Evolutionary conservation across 2,888 invertebrate species (phyloP).

Genomic region (Aethes cnicana): DNA sequence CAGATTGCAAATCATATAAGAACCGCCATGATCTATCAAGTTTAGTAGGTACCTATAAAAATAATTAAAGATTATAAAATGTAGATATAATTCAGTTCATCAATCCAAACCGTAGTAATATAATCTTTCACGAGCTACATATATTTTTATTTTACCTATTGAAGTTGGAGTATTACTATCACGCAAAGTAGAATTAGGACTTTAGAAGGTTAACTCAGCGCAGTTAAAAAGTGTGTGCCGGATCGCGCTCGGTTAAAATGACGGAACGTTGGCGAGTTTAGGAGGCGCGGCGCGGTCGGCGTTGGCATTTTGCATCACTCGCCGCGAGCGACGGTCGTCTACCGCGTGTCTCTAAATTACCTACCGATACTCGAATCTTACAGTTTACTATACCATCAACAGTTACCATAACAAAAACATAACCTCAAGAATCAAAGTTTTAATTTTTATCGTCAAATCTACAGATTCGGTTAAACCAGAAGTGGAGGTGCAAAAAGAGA

Average conservation of each 20-base stretch:
- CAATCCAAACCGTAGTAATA: too few relatives aligned
- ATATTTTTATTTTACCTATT: too few relatives aligned
- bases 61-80: too few relatives aligned
- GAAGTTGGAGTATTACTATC: too few relatives aligned
- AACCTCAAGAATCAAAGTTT: conserved; percentile 53
- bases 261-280: conserved; percentile 44
- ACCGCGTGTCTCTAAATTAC: conserved; percentile 9
- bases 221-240: conserved; percentile 46
- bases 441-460: conserved; percentile 69
- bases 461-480: conserved; percentile 75
- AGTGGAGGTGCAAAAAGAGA: conserved; percentile 74
- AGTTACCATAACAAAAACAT: conserved; percentile 34
- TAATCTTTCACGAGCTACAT: too few relatives aligned
- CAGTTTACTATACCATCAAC: conserved; percentile 15
- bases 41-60: too few relatives aligned
- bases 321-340: conserved; percentile 42
- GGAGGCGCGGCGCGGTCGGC: conserved; percentile 26
- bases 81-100: too few relatives aligned
- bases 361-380: conserved; percentile 11
- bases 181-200: too few relatives aligned
- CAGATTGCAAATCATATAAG: too few relatives aligned
- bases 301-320: conserved; percentile 42
- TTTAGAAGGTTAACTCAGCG: conserved; percentile 5
- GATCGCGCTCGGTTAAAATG: conserved; percentile 68
- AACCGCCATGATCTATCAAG: too few relatives aligned